Base-by-base conservation (phyloP, 2,113 vertebrate genomes). In the Dicrurus megarhynchus region DNA sequence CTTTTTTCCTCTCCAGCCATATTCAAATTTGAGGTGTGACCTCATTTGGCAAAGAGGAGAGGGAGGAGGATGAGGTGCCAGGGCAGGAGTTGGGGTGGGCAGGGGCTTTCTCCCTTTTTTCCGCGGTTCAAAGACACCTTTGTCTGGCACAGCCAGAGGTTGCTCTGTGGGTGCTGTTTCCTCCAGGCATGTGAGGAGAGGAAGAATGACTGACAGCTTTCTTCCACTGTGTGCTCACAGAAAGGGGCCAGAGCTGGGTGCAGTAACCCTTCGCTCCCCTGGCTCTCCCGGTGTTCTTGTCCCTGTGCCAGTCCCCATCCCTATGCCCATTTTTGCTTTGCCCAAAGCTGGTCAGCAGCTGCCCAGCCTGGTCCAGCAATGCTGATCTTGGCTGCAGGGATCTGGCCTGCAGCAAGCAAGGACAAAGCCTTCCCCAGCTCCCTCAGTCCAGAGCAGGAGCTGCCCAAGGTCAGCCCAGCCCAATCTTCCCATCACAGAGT, bases 151-250 rank as follows among this genome's bases (percentile, higher is more conserved):
- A 60, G 39, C 64, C 78, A 19, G 69, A 70, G 86, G 60, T 41
- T 49, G 74, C 35, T 7, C 20, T 76, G 82, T 52, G 88, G 71
- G 89, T 69, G 89, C 82, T 82, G 30, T 60, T 95, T 92, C 84
- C 64, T 91, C 59, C 59, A 55, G 71, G 79, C 95, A 67, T 7
- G 24, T 3, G 59, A 74, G 89, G 69, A 77, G 68, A 89, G 82
- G 56, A 89, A 82, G 84, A 71, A 68, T 33, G 57, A 11, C 78
- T 84, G 88, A 77, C 79, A 77, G 9, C 27, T 93, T 94, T 93
- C 94, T 87, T 95, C 86, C 89, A 81, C 64, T 35, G 21, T 30
- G 20, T 44, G 60, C 67, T 74, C 55, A 42, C 70, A 7, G 8
- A 47, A 76, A 20, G 47, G 76, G 65, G 63, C 22, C 8, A 0